Base-by-base conservation (phyloP, 2,888 invertebrate genomes). In the Eupsilia transversa region DNA sequence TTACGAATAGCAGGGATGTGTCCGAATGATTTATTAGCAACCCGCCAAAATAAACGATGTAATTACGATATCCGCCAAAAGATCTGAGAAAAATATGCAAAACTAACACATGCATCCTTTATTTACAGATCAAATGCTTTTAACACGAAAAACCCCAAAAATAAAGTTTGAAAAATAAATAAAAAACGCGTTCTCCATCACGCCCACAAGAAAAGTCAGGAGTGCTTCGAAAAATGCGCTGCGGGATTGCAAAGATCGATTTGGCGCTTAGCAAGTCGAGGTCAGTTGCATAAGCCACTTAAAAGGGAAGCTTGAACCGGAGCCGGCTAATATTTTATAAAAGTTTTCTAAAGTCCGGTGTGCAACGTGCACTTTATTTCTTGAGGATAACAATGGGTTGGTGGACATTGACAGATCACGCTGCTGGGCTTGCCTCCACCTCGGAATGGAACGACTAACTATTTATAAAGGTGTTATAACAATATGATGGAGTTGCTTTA, bases 371-470 rank as follows among this genome's bases (percentile, higher is more conserved):
- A 91, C 91, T 93, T 92, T 91, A 93, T 94, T 94, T 91, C 89
- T 89, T 86, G 85, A 88, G 87, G 91, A 89, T 94, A 94, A 95
- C 94, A 95, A 94, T 94, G 92, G 90, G 90, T 85, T 74, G 76
- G 82, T 82, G 82, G 94, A 95, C 95, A 89, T 92, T 94, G 95
- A 95, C 92, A 87, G 94, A 95, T 95, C 91, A 90, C 89, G 73
- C 38, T 71, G 75, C 61, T 74, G 68, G 33, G 66, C 64, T 80
- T 49, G 73, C 81, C 66, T 74, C 72, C 84, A 83, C 83, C 86
- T 83, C 74, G 63, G 67, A 54, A 73, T 57, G 66, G 70, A 78
- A 74, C 72, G 67, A 63, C 74, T 67, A 59, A 78, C 84, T 76
- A 86, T 78, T 83, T 86, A 78, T 76, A 77, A 80, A 83, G 78